Evolutionary conservation across 1,140 invertebrate species (phyloP), one percentile per base, ranked within the genome.

Genomic region (Drosophila equinoxialis): DNA sequence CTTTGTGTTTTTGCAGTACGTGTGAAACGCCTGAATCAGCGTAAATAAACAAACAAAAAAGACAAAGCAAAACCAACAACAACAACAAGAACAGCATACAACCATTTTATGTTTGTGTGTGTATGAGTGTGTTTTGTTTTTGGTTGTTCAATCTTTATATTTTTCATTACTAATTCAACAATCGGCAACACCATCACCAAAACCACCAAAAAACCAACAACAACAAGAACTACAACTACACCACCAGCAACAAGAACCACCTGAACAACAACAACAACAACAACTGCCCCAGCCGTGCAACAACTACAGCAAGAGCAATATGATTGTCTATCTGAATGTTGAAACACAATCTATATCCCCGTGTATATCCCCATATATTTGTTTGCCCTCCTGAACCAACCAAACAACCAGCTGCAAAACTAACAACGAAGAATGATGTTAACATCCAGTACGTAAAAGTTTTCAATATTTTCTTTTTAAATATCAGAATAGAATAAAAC

Each of bases 1-100:
- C 65, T 78, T 59, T 77, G 51, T 85, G 75, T 89, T 69, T 78
- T 91, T 92, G 10, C 91, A 92, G 91, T 92, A 92, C 91, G 91
- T 81, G 90, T 91, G 76, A 91, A 91, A 66, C 91, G 91, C 78
- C 91, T 92, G 55, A 92, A 89, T 78, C 91, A 92, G 85, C 91
- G 91, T 91, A 92, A 92, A 92, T 92, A 92, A 92, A 91, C 10
- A 87, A 87, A 73, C 51, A 75, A 45, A 60, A 65, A 77, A 71
- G 57, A 77, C 67, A 69, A 54, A 78, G 30, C 77, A 68, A 73
- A 60, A 68, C 81, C 45, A 72, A 79, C 65, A 35, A 61, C 68
- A 80, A 26, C 45, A 72, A 79, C 65, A 35, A 58, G 65, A 80
- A 61, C 68, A 80, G 35, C 66, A 64, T 60, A 74, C 61, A 63